A percentile compares a stretch with the other conserved stretches of the same genome.
phyloP scores from a whole-genome alignment of 1,140 invertebrate genomes.

The Gryllus bimaculatus region DNA sequence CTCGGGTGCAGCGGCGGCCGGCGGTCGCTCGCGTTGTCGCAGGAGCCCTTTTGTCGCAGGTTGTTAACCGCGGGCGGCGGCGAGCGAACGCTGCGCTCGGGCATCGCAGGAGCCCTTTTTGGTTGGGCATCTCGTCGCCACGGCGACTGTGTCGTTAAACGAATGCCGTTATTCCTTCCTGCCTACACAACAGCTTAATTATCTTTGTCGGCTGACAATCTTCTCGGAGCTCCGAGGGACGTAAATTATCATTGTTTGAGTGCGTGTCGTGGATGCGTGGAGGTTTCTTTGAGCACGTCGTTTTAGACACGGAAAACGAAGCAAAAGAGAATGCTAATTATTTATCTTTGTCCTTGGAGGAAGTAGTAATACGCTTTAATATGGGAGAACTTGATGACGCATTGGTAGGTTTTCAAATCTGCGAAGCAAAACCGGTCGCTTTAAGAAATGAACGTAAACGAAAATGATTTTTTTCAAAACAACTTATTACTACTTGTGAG shows the following conservation, averaged over 20 bases:
- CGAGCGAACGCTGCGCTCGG: no score
- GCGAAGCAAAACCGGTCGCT: no score
- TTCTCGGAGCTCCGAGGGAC: background rate
- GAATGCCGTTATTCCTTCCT: background rate
- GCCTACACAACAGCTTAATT: background rate
- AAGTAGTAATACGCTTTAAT: no score
- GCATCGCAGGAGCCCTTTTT: background rate
- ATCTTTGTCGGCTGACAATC: background rate
- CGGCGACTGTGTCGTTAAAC: background rate
- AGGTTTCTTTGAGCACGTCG: no score
- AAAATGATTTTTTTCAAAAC: no score
- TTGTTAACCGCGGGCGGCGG: no score
- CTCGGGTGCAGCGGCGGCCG: background rate
- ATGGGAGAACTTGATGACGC: no score
- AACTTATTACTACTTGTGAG: no score
- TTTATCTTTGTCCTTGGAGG: background rate
- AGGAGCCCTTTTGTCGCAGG: background rate
- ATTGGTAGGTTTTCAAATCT: no score
- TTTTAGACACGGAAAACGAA: no score
- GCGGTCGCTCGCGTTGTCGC: background rate
- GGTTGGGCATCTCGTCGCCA: background rate
- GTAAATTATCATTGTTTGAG: background rate
- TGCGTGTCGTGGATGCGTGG: no score
- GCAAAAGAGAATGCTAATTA: background rate
- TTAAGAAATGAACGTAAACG: no score